Base-by-base conservation (phyloP, 2,797 vertebrate species). In the Bradypus variegatus region DNA sequence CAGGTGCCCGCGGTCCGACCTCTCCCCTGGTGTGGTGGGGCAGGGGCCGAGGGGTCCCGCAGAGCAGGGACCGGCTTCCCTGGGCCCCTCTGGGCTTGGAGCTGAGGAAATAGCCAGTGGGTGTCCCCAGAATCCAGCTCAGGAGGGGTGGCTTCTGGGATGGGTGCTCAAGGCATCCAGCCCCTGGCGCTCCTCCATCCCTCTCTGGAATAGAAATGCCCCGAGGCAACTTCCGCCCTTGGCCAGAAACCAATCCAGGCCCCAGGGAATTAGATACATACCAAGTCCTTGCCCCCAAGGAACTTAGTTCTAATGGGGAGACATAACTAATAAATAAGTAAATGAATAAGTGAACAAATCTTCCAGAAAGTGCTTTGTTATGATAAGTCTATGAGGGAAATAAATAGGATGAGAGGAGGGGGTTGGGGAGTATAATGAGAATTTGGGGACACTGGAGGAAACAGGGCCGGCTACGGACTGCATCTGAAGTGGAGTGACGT, bases 401-500 rank as follows among this genome's bases (percentile, higher is more conserved):
- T 21, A 60, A 55, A 58, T 0, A n/a, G 67, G 53, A 15, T 86
- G 75, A 60, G 38, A 53, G 77, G 23, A 90, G 62, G 53, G 60
- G 12, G 21, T 5, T 72, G 70, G 87, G 41, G 48, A 27, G 25
- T 90, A 72, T 25, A 53, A 73, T 11, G 23, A 8, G 83, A 33
- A 82, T 15, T 19, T 1, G 12, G 62, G 87, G 62, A 33, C 18
- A 21, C 13, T 25, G 8, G 45, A 92, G 53, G 62, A 69, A 79
- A 10, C 18, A 13, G 23, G 38, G 31, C n/a, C 0, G 1, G 45
- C 33, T 6, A 50, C 18, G 79, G 62, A 29, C 58, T 1, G n/a
- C 45, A 12, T 29, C 93, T 95, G 91, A 94, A 96, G 94, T 95
- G 95, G 97, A 96, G 92, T 94, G 93, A 96, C 95, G 97, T 94